A percentile compares a stretch with the other conserved stretches of the same genome.
phyloP scores from a whole-genome alignment of 2,113 vertebrate genomes.

The Saccopteryx leptura region DNA sequence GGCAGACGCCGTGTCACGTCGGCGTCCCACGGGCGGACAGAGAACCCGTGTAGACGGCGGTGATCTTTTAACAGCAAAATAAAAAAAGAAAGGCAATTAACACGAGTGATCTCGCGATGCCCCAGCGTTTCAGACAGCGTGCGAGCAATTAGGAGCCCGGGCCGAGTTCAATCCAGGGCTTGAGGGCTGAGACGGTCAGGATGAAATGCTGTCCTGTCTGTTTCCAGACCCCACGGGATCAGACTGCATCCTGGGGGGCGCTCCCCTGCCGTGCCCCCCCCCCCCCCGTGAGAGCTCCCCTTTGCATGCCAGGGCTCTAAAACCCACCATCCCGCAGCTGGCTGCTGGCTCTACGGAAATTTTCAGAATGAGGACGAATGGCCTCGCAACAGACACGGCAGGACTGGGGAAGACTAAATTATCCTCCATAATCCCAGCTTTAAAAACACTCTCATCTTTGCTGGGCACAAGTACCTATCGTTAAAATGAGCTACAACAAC shows the following conservation, averaged over 20 bases:
- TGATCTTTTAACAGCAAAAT: constrained; percentile 6
- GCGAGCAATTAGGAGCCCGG: background rate
- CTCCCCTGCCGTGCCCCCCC: background rate
- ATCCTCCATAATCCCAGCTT: constrained; percentile 77
- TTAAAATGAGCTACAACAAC: constrained; percentile 32
- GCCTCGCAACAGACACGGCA: constrained; percentile 75
- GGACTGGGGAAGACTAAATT: constrained; percentile 80
- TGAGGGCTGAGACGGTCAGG: background rate
- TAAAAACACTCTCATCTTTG: constrained; percentile 75
- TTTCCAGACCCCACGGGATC: background rate
- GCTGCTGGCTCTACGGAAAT: constrained; percentile 57
- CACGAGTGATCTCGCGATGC: background rate
- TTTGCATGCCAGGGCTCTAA: background rate
- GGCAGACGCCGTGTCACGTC: background rate
- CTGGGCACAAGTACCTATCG: background rate
- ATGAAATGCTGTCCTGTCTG: background rate
- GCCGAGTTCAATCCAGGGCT: background rate
- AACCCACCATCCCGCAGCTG: background rate
- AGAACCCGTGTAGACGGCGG: background rate
- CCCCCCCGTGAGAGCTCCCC: background rate
- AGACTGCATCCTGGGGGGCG: too few relatives aligned
- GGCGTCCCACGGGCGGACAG: background rate
- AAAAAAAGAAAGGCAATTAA: background rate
- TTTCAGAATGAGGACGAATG: constrained; percentile 78
- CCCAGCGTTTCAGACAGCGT: background rate